Evolutionary conservation across 2,113 vertebrate genomes (phyloP), one percentile per base, ranked within the genome.

Genomic region (Petrocephalus microphthalmus): DNA sequence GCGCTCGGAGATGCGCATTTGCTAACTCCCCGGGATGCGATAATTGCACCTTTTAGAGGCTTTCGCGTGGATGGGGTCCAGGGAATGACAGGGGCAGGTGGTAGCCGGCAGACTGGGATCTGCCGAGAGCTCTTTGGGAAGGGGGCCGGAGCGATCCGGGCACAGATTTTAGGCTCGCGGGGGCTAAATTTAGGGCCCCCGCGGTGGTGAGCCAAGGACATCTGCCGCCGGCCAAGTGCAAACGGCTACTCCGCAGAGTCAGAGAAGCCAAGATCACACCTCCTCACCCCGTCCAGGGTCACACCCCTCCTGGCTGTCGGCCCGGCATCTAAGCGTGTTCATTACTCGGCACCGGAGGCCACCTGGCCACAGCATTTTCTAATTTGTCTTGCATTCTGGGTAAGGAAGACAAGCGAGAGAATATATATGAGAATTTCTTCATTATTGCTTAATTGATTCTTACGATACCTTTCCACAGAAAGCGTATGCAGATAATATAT

Each of bases 181-280:
- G 17, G 19, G 78, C 42, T 83, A 84, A 83, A 83, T 83, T 60
- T 84, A 57, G 87, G 74, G 22, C 10, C 54, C 5, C 60, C 13
- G 2, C 22, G 20, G 33, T 91, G 91, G 93, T 94, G 93, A 93
- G 91, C 93, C 93, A 94, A 91, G 90, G 60, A 89, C 90, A 88
- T 91, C 87, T 83, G 88, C 89, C 86, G 88, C 90, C 60, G 33
- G 71, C 37, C 33, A 78, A 78, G 33, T 78, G 33, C 33, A 42
- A 87, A 91, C 47, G 85, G 25, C 52, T 56, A 1, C 51, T 33
- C 84, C 15, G 25, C 74, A 54, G 53, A 5, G n/a, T 11, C n/a
- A 29, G 67, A 25, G 6, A 29, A 25, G 17, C 20, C 22, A 3
- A 7, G 37, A 22, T 45, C 5, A 4, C 2, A 5, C 42, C 42